phyloP scores from a whole-genome alignment of 2,888 invertebrate species.

The Aspidiotus rigidus region DNA sequence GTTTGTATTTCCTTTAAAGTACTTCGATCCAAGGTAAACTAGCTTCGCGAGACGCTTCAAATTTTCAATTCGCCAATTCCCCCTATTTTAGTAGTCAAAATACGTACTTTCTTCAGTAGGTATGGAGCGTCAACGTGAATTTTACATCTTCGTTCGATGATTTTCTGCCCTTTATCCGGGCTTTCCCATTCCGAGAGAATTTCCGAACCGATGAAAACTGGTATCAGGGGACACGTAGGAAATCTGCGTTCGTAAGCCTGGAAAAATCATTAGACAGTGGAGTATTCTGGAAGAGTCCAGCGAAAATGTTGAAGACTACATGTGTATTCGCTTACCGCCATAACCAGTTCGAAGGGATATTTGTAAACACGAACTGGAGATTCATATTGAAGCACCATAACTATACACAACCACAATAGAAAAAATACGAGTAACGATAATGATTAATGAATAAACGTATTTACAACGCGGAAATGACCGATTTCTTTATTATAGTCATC shows the following conservation, averaged over 20 bases:
- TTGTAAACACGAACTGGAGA: constrained; percentile 92
- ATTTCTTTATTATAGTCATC: too few species aligned
- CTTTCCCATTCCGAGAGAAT: constrained; percentile 66
- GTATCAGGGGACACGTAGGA: constrained; percentile 87
- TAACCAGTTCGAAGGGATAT: constrained; percentile 88
- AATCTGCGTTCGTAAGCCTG: constrained; percentile 91
- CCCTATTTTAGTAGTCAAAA: background rate
- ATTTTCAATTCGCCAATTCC: background rate
- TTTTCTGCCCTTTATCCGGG: constrained; percentile 65
- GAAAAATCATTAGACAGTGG: constrained; percentile 34
- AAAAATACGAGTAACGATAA: background rate
- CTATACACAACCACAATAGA: constrained; percentile 3
- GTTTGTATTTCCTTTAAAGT: background rate
- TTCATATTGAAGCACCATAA: constrained; percentile 91
- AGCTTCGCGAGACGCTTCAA: background rate
- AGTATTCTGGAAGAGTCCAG: background rate
- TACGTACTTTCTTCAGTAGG: constrained; percentile 73
- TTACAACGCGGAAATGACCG: background rate
- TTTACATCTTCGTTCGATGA: constrained; percentile 76
- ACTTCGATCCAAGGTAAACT: background rate
- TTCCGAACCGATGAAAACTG: constrained; percentile 82
- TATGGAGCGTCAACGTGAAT: constrained; percentile 90
- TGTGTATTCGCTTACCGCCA: constrained; percentile 66
- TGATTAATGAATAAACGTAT: background rate
- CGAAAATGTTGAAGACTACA: background rate